Base-by-base conservation (phyloP, 2,888 invertebrate species). In the Cremastobaeus sp. region DNA sequence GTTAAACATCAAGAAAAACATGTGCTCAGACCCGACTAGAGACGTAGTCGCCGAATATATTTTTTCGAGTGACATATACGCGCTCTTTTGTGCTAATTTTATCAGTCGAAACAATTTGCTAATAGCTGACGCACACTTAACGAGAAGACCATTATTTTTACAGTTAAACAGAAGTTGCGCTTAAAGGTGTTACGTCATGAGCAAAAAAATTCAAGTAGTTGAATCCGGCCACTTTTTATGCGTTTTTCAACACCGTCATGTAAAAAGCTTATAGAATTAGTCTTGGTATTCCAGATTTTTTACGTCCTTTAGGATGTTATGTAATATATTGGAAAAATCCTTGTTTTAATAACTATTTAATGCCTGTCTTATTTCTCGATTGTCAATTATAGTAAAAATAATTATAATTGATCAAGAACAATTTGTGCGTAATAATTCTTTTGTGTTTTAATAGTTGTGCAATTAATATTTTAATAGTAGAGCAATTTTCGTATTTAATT, bases 41-140 rank as follows among this genome's bases (percentile, higher is more conserved):
- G 25, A 25, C 28, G 4, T 15, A 35, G 18, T 34, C 6, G 12
- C n/a, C n/a, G n/a, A 5, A n/a, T 17, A 18, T 54, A 41, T 57
- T 57, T 45, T 54, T 50, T 45, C 17, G 3, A 11, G 34, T 21
- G 32, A 43, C 18, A 34, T 34, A 45, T 28, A 28, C 25, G 37
- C 14, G 28, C 25, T 39, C 39, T 55, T 57, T 21, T 43, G 43
- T 43, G 43, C 39, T 34, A 57, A 34, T 57, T 57, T 34, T 32
- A 45, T 43, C 55, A 32, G 41, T 55, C 14, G 57, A 34, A 60
- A 60, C 37, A 37, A 37, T 60, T 48, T 48, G 25, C 47, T 60
- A 60, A 60, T 47, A 60, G 47, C 34, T 30, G 59, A 60, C 45
- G 37, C 59, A 32, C 15, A 3, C 18, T 47, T 37, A 30, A 45